phyloP scores from a whole-genome alignment of 2,113 vertebrate species.

The Callocephalon fimbriatum region DNA sequence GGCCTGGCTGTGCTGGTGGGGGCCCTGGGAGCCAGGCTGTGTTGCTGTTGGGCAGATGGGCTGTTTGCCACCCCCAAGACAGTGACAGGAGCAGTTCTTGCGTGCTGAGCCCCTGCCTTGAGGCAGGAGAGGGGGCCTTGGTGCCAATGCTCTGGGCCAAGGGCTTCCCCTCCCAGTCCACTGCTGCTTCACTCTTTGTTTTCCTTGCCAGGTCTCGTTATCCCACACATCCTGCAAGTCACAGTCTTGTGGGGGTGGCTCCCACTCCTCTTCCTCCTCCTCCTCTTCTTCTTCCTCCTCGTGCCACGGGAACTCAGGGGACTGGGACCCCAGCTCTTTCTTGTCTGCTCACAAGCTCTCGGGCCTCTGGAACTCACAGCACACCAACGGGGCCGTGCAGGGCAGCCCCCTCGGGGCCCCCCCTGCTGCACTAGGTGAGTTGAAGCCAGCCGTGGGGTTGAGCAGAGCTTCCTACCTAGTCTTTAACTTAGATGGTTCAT shows the following conservation, averaged over 20 bases:
- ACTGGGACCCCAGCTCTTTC: constrained; percentile 99
- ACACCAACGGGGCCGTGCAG: constrained; percentile 86
- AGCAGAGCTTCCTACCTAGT: background rate
- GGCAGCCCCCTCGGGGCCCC: constrained; percentile 84
- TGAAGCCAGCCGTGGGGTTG: fast-evolving
- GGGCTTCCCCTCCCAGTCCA: background rate
- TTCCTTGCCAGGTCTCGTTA: constrained; percentile 80
- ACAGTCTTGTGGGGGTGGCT: constrained; percentile 93
- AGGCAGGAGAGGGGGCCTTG: background rate
- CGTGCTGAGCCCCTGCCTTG: background rate
- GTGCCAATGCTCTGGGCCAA: fast-evolving
- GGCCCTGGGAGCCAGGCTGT: background rate
- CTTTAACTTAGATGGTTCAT: background rate
- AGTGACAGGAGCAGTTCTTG: background rate
- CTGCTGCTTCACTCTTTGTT: background rate
- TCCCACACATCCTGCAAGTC: constrained; percentile 90
- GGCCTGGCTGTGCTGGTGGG: fast-evolving
- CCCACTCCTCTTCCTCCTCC: constrained; percentile 91
- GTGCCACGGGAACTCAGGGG: constrained; percentile 93
- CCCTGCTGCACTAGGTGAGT: constrained; percentile 87
- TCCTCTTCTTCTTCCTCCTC: constrained; percentile 90
- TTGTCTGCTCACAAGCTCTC: constrained; percentile 98
- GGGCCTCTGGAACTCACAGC: constrained; percentile 95
- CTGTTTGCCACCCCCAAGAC: background rate
- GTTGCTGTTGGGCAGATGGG: background rate